Base-by-base conservation (phyloP, 53 echinoderm and acorn worm genomes). In the Temnopleurus reevesii region DNA sequence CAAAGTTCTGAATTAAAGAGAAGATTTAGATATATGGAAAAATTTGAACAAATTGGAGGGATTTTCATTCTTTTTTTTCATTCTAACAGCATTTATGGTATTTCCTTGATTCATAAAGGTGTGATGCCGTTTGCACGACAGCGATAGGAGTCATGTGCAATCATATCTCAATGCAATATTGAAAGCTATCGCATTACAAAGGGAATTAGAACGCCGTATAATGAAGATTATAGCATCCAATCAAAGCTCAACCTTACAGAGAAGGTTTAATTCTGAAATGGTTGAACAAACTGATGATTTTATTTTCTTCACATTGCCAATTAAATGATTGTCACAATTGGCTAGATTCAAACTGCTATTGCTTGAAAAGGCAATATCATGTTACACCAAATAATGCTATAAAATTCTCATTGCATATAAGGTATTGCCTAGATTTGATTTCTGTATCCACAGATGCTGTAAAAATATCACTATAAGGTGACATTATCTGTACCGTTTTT, bases 91-190 rank as follows among this genome's bases (percentile, higher is more conserved):
- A 71, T 71, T 71, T 71, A 38, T 71, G 41, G 15, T 41, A 19
- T 41, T 38, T 41, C 41, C 71, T 71, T 71, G n/a, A 36, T 38
- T 19, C 30, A n/a, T n/a, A n/a, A n/a, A n/a, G n/a, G 71, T 43
- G 71, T 71, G 71, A 71, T 7, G 41, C 21, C 5, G 71, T 71
- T 71, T n/a, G 71, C 71, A 41, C 71, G 41, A 41, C 71, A 71
- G 41, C 71, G n/a, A 15, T 71, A 36, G 71, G 36, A 71, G 9
- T 19, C 1, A 18, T 5, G 71, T 41, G 41, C 41, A n/a, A n/a
- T n/a, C n/a, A n/a, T n/a, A 36, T 41, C 71, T 71, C 41, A 71
- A n/a, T 71, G 71, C 41, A 71, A 71, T 71, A 71, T n/a, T 4
- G 71, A 36, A 7, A n/a, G 36, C 71, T 41, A 71, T 71, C 71